Percentiles rank a stretch among this genome's conserved stretches.
phyloP scores from a whole-genome alignment of 37 sponge, comb jelly and placozoan species.

The Amphimedon queenslandica region DNA sequence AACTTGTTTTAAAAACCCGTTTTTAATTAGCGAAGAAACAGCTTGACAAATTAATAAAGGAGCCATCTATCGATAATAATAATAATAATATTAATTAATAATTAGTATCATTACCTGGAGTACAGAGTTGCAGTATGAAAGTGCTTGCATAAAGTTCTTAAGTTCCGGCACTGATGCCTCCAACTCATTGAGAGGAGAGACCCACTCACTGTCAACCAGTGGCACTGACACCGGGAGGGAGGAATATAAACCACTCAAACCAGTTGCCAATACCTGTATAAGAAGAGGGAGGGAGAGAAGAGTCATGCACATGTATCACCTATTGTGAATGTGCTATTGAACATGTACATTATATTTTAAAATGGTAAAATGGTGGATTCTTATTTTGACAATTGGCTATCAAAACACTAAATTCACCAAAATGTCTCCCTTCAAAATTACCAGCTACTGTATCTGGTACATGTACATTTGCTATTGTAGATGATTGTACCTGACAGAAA shows the following conservation, averaged over 20 bases:
- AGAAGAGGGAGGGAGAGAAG: neutral
- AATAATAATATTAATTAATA: neutral
- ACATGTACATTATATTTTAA: neutral
- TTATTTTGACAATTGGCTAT: too few species aligned
- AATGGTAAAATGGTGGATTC: neutral
- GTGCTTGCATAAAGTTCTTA: conserved; percentile 31
- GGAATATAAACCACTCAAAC: conserved; percentile 74
- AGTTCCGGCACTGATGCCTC: conserved; percentile 50
- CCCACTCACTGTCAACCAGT: conserved; percentile 52
- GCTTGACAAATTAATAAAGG: conserved; percentile 39
- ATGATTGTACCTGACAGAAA: conserved; percentile 66
- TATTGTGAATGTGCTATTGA: neutral
- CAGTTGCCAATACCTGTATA: conserved; percentile 64
- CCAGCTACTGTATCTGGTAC: neutral
- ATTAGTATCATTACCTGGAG: conserved; percentile 47
- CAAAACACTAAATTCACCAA: too few species aligned
- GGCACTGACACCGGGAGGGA: conserved; percentile 52
- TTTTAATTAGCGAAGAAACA: conserved; percentile 36
- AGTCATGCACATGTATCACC: neutral
- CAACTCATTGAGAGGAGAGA: conserved; percentile 43
- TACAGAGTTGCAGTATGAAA: conserved; percentile 78
- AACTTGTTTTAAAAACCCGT: conserved; percentile 75
- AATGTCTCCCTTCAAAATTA: neutral
- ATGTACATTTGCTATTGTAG: too few species aligned
- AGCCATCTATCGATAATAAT: conserved; percentile 36